phyloP scores from a whole-genome alignment of 2,797 vertebrate genomes.

The Tapera naevia region DNA sequence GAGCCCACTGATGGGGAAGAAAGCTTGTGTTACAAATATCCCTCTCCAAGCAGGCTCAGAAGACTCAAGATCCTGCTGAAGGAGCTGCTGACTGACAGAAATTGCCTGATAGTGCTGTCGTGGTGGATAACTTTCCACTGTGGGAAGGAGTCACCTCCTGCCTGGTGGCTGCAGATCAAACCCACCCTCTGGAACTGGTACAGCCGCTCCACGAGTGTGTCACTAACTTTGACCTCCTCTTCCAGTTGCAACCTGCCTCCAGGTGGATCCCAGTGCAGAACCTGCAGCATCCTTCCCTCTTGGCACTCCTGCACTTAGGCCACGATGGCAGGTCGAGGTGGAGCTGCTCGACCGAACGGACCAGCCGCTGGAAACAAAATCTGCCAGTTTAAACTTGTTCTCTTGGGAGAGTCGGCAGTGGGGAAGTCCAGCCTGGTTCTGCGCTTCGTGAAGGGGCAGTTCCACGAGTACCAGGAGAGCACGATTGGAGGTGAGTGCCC shows the following conservation, averaged over 20 bases:
- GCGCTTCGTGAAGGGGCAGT: constrained; percentile 98
- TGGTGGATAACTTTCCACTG: not conserved
- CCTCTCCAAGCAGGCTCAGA: not conserved
- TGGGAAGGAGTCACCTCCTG: not conserved
- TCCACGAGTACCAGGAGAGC: constrained; percentile 99
- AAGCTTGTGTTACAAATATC: not conserved
- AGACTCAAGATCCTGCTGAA: not conserved
- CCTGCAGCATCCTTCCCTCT: constrained; percentile 16
- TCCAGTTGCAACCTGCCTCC: constrained; percentile 72
- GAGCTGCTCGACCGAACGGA: constrained; percentile 91
- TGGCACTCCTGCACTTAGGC: constrained; percentile 52
- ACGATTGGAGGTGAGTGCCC: constrained; percentile 92
- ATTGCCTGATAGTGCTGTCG: not conserved
- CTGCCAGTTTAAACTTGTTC: constrained; percentile 98
- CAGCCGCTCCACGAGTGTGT: not conserved
- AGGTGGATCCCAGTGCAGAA: constrained; percentile 57
- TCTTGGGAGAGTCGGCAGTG: constrained; percentile 94
- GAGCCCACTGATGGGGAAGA: not conserved
- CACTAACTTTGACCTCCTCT: constrained; percentile 38
- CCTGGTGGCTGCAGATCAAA: not conserved
- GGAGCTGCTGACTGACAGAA: not conserved
- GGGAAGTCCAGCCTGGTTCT: constrained; percentile 98
- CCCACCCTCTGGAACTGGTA: not conserved
- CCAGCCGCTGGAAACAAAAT: constrained; percentile 94
- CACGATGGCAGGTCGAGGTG: constrained; percentile 94